These are phyloP conservation scores for Bucco capensis DNA, from an alignment of 2,113 vertebrate species.

Conservation along the genomic window DNA sequence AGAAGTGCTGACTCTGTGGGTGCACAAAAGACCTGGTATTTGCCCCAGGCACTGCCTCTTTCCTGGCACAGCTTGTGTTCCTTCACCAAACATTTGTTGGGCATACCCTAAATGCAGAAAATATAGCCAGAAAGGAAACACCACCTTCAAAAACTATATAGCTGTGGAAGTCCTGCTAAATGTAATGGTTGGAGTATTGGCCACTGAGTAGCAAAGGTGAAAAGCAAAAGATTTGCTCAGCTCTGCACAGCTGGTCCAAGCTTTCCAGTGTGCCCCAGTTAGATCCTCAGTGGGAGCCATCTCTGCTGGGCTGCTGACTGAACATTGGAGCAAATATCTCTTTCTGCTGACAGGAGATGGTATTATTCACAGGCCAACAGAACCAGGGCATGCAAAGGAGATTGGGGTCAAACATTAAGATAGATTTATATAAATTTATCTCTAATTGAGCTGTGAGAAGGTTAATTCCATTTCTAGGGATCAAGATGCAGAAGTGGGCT, in stretches of 20 bases:
- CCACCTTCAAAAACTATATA: not conserved
- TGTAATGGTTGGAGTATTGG: not conserved
- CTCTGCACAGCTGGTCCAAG: fast-evolving
- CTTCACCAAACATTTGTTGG: not conserved
- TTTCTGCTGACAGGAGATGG: not conserved
- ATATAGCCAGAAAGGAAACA: not conserved
- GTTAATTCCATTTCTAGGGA: slow-evolving; percentile 31
- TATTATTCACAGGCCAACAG: not conserved
- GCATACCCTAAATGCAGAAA: not conserved
- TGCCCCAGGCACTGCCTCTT: fast-evolving
- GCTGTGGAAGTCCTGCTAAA: not conserved
- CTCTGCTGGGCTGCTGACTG: not conserved
- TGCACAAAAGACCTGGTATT: not conserved
- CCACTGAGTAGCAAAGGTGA: not conserved
- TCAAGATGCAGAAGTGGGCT: not conserved
- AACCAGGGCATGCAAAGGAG: not conserved
- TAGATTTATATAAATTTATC: slow-evolving; percentile 15
- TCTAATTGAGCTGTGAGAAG: not conserved
- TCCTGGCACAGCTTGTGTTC: not conserved
- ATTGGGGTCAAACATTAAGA: not conserved
- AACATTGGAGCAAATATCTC: not conserved
- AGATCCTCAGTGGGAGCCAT: not conserved
- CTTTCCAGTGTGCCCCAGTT: not conserved
- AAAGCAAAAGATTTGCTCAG: not conserved
- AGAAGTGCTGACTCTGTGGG: not conserved